Evolutionary conservation across 1,140 invertebrate species (phyloP).

Genomic region (Metopolophium dirhodum): DNA sequence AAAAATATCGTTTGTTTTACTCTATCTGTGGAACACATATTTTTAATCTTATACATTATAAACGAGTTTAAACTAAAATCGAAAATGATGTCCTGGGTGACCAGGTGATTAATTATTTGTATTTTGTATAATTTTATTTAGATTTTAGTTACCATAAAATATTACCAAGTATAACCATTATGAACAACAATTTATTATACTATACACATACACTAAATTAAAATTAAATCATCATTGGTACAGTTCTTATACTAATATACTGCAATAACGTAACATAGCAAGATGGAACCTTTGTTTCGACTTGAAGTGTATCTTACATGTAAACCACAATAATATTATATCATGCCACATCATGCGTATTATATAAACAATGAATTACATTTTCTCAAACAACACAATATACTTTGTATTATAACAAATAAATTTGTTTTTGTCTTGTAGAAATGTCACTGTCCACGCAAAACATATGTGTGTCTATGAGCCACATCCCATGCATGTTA

Average conservation of each 20-base stretch:
- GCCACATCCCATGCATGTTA: neutral
- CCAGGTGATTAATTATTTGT: neutral
- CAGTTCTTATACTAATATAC: too few species aligned
- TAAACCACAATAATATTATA: neutral
- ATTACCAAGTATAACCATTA: neutral
- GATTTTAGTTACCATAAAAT: neutral
- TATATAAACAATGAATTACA: neutral
- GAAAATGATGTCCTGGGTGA: neutral
- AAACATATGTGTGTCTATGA: neutral
- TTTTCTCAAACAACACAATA: neutral
- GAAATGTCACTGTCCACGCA: neutral
- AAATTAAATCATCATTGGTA: neutral
- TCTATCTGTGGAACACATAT: neutral
- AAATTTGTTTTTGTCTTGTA: conserved; percentile 5
- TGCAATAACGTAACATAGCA: neutral
- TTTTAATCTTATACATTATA: neutral
- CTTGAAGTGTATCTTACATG: neutral
- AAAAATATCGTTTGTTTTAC: neutral
- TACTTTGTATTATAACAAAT: neutral
- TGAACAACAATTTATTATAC: neutral
- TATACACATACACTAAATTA: neutral
- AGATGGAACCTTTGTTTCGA: too few species aligned
- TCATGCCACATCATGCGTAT: neutral
- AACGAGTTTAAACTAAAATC: neutral
- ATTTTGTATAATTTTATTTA: neutral